Percentiles rank a stretch among this genome's conserved stretches.
Conservation (phyloP, 2,888 invertebrate species). For the Scaptomyza reducta region DNA sequence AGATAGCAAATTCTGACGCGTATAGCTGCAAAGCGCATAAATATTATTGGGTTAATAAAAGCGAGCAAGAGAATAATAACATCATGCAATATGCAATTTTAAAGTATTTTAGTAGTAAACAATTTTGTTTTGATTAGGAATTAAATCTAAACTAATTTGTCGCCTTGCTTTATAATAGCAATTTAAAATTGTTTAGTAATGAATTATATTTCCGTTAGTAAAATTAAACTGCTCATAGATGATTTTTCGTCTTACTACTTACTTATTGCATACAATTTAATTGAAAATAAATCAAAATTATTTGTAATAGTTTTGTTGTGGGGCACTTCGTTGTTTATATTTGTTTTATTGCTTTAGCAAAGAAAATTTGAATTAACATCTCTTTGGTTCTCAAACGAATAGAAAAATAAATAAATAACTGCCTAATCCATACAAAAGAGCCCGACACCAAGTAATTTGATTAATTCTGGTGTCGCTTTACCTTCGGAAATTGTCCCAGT, state of each 20-base stretch:
- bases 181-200: not conserved
- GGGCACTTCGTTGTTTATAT: conserved; percentile 29
- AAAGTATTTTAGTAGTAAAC: conserved; percentile 12
- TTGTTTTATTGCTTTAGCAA: conserved; percentile 48
- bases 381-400: conserved; percentile 37
- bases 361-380: conserved; percentile 34
- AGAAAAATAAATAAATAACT: conserved; percentile 32
- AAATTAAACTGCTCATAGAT: conserved; percentile 7
- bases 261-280: conserved; percentile 20
- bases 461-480: conserved; percentile 82
- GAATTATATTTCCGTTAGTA: conserved; percentile 1
- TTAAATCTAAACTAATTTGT: not conserved
- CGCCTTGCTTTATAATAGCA: not conserved
- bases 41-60: conserved; percentile 72
- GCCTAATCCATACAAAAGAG: conserved; percentile 34
- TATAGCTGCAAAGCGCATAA: conserved; percentile 87
- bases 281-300: conserved; percentile 32
- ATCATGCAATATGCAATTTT: conserved; percentile 4
- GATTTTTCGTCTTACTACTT: conserved; percentile 28
- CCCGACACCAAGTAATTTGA: conserved; percentile 41
- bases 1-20: conserved; percentile 93
- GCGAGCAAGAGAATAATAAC: conserved; percentile 36
- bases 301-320: conserved; percentile 25
- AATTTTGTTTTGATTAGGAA: not conserved
- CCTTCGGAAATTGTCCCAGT: conserved; percentile 97